phyloP scores from a whole-genome alignment of 2,888 invertebrate species.

The Epistrophe grossulariae region DNA sequence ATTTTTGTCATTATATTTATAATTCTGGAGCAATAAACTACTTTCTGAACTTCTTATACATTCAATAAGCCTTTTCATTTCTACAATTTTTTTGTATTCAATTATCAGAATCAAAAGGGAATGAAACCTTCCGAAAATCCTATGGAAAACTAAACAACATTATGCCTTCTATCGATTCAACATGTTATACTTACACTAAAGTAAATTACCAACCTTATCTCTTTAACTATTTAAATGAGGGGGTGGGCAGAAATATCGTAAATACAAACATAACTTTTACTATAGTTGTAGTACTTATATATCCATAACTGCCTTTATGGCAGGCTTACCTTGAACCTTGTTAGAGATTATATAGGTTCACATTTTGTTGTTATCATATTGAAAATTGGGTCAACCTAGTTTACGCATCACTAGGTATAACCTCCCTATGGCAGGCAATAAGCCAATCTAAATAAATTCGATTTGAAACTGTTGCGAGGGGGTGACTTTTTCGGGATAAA shows the following conservation, averaged over 20 bases:
- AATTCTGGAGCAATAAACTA: too few relatives aligned
- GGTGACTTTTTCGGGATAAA: conserved; percentile 36
- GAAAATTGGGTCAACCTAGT: conserved; percentile 57
- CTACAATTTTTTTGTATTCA: too few relatives aligned
- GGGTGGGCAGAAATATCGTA: background rate
- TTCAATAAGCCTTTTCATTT: too few relatives aligned
- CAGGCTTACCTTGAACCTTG: conserved; percentile 55
- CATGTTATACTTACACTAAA: background rate
- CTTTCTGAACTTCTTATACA: too few relatives aligned
- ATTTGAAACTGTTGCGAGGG: conserved; percentile 10
- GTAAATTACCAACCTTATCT: background rate
- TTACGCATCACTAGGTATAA: conserved; percentile 43
- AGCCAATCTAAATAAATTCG: conserved; percentile 61
- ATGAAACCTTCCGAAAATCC: too few relatives aligned
- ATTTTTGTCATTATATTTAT: too few relatives aligned
- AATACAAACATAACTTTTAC: background rate
- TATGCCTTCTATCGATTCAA: too few relatives aligned
- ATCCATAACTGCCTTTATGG: conserved; percentile 2
- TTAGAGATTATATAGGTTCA: conserved; percentile 55
- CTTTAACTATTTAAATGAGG: background rate
- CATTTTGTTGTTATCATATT: conserved; percentile 41
- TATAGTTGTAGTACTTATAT: background rate
- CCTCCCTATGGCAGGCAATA: conserved; percentile 45
- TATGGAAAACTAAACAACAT: too few relatives aligned
- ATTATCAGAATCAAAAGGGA: too few relatives aligned